phyloP scores from a whole-genome alignment of 2,113 vertebrate genomes.

The Coturnix japonica region DNA sequence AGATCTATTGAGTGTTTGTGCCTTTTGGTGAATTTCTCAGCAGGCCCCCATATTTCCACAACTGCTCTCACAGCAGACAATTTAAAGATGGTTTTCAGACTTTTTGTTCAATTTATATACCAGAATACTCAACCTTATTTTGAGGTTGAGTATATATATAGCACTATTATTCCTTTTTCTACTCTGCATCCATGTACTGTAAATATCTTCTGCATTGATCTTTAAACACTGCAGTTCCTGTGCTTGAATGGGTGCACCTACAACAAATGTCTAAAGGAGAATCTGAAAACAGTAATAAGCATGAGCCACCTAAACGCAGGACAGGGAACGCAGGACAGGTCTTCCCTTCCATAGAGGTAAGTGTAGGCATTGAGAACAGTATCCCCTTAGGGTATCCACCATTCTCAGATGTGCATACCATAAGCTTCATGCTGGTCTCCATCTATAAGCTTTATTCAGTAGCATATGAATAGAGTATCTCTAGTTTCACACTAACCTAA shows the following conservation, averaged over 20 bases:
- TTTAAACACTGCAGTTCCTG: neutral
- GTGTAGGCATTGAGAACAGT: neutral
- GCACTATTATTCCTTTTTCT: neutral
- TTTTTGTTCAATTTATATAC: fast-evolving
- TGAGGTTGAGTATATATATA: neutral
- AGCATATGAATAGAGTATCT: neutral
- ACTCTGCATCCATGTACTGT: neutral
- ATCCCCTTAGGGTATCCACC: neutral
- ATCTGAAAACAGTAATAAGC: neutral
- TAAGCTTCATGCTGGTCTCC: neutral
- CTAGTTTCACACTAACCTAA: neutral
- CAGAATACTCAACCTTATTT: neutral
- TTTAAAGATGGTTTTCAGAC: neutral
- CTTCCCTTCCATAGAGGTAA: neutral
- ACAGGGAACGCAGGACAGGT: neutral
- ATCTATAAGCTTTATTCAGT: neutral
- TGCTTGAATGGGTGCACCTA: neutral
- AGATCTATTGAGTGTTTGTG: neutral
- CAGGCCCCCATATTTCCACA: neutral
- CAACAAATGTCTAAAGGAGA: neutral
- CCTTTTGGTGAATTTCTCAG: neutral
- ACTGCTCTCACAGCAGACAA: neutral
- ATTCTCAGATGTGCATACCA: neutral
- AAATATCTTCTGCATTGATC: neutral
- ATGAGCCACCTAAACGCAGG: neutral